phyloP scores from a whole-genome alignment of 2,113 vertebrate species.

The Tragelaphus buxtoni region DNA sequence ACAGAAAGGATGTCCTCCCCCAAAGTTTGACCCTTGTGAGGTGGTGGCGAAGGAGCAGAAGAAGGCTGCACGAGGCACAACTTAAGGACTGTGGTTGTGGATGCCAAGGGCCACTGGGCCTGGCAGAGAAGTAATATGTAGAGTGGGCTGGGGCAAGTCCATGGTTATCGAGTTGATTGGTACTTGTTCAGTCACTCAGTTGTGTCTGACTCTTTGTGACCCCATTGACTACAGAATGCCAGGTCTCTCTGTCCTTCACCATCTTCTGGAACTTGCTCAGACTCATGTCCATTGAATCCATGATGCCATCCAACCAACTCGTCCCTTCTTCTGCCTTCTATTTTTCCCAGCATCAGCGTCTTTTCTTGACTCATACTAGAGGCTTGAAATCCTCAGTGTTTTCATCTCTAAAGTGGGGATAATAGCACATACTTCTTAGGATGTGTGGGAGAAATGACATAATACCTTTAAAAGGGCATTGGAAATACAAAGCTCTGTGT shows the following conservation, averaged over 20 bases:
- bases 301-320: neutral
- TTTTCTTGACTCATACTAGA: neutral
- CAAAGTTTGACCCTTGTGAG: neutral
- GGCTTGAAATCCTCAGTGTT: conserved; percentile 3
- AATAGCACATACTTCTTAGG: conserved; percentile 38
- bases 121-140: neutral
- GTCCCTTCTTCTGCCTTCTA: neutral
- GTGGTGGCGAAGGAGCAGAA: neutral
- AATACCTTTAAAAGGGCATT: conserved; percentile 11
- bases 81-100: neutral
- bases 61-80: neutral
- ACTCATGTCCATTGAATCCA: neutral
- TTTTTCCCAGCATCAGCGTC: neutral
- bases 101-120: neutral
- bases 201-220: neutral
- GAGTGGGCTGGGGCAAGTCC: neutral
- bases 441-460: conserved; percentile 44
- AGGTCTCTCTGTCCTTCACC: neutral
- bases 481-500: neutral
- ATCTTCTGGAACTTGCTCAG: neutral
- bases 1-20: neutral
- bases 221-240: neutral
- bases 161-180: neutral
- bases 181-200: neutral
- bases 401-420: conserved; percentile 12